These are phyloP conservation scores for Corythornis cristatus DNA, from an alignment of 2,113 vertebrate genomes.

Conservation along the genomic window DNA sequence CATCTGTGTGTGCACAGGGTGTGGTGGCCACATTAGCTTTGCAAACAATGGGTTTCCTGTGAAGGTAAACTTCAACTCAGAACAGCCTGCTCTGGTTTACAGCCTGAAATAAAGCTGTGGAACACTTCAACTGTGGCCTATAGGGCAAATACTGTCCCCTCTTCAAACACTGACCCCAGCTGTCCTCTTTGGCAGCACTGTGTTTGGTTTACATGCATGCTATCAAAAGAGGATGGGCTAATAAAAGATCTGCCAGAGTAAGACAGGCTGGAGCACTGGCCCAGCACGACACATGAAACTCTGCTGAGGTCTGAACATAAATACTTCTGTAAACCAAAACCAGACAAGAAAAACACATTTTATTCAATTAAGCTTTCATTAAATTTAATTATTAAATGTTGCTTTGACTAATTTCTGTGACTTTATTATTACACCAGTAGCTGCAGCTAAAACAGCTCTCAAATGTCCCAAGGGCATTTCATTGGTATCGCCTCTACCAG, in stretches of 20 bases:
- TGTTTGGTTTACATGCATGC: neutral
- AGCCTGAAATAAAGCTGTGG: slow-evolving; percentile 13
- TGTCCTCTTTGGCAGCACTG: neutral
- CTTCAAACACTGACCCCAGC: neutral
- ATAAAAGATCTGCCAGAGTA: neutral
- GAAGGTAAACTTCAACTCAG: slow-evolving; percentile 21
- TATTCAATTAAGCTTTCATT: slow-evolving; percentile 25
- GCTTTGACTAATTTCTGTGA: neutral
- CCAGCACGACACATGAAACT: neutral
- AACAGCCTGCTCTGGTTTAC: slow-evolving; percentile 3
- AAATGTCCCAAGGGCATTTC: neutral
- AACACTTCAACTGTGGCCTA: slow-evolving; percentile 22
- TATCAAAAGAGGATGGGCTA: neutral
- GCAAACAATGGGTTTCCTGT: slow-evolving; percentile 56
- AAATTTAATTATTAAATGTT: slow-evolving; percentile 36
- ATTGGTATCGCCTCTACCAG: neutral
- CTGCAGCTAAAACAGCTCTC: neutral
- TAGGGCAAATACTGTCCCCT: neutral
- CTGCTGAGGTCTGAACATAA: neutral
- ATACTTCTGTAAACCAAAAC: neutral
- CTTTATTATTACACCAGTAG: neutral
- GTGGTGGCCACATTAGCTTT: slow-evolving; percentile 12
- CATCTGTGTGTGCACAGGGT: slow-evolving; percentile 16
- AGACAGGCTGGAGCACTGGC: neutral
- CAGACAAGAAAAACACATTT: neutral